Percentiles rank a stretch among this genome's conserved stretches.
Conservation (phyloP, 1,140 invertebrate species). For the Druon quercuslanigerum region DNA sequence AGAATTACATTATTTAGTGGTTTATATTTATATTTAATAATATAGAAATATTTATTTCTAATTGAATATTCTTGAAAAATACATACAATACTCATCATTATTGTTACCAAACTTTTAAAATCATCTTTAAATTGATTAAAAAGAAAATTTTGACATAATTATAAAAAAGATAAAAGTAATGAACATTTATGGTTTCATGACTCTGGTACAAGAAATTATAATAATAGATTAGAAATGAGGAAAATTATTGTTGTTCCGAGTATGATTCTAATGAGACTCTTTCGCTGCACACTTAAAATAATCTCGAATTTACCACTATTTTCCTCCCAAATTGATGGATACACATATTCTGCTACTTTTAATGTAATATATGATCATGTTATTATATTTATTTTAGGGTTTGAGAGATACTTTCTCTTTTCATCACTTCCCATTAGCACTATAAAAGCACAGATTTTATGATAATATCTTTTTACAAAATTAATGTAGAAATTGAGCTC, state of each 20-base stretch:
- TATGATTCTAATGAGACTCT: background rate
- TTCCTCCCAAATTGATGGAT: background rate
- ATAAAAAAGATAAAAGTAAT: no score
- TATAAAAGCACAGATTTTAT: background rate
- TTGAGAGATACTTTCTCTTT: slow-evolving; percentile 20
- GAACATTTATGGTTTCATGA: no score
- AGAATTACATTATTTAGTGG: no score
- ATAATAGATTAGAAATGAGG: no score
- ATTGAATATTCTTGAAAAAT: no score
- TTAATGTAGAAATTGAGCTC: background rate
- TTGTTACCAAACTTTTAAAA: no score
- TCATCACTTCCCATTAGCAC: background rate
- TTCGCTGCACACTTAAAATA: background rate
- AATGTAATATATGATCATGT: background rate
- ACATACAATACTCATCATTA: no score
- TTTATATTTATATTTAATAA: no score
- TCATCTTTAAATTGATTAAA: no score
- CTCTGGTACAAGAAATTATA: no score
- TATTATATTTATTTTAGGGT: background rate
- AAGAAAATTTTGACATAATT: no score
- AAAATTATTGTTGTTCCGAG: background rate
- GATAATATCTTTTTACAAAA: background rate
- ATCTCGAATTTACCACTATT: background rate
- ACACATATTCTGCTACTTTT: slow-evolving; percentile 8
- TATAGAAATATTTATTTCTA: no score